phyloP scores from a whole-genome alignment of 1,140 invertebrate genomes.

The Bombus polaris region DNA sequence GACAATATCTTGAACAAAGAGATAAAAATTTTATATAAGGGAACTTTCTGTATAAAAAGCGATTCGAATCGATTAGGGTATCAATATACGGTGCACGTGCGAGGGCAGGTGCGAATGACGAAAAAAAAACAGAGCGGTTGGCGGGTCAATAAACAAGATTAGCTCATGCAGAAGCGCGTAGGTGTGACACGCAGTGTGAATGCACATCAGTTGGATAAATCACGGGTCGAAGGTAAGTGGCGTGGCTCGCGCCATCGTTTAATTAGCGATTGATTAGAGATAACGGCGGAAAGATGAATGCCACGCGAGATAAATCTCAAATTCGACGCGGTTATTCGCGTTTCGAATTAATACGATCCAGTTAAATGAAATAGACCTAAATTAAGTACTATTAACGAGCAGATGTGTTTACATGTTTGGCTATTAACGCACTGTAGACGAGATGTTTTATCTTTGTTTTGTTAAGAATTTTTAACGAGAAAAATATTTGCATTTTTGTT shows the following conservation, averaged over 20 bases:
- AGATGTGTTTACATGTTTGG: background rate
- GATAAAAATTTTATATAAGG: too few species aligned
- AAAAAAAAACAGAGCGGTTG: background rate
- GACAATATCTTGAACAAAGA: too few species aligned
- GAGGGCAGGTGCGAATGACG: slow-evolving; percentile 8
- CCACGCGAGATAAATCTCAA: background rate
- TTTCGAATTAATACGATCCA: background rate
- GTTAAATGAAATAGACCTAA: background rate
- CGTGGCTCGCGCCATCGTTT: slow-evolving; percentile 33
- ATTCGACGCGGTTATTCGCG: slow-evolving; percentile 1
- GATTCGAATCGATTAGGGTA: background rate
- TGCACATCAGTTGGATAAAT: slow-evolving; percentile 24
- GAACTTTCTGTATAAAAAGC: background rate
- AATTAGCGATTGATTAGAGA: slow-evolving; percentile 51
- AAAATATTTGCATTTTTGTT: background rate
- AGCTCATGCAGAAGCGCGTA: slow-evolving; percentile 3
- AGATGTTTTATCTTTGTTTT: too few species aligned
- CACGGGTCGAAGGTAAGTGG: slow-evolving; percentile 22
- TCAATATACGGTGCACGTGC: background rate
- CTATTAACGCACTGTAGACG: background rate
- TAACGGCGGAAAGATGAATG: slow-evolving; percentile 18
- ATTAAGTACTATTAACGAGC: background rate
- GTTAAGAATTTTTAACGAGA: too few species aligned
- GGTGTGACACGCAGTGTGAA: slow-evolving; percentile 18
- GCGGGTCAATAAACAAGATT: slow-evolving; percentile 47